Evolutionary conservation across 30 jellyfish, hydroid and myxozoan species (phyloP), one percentile per base, ranked within the genome.

Genomic region (Mastigias papua): DNA sequence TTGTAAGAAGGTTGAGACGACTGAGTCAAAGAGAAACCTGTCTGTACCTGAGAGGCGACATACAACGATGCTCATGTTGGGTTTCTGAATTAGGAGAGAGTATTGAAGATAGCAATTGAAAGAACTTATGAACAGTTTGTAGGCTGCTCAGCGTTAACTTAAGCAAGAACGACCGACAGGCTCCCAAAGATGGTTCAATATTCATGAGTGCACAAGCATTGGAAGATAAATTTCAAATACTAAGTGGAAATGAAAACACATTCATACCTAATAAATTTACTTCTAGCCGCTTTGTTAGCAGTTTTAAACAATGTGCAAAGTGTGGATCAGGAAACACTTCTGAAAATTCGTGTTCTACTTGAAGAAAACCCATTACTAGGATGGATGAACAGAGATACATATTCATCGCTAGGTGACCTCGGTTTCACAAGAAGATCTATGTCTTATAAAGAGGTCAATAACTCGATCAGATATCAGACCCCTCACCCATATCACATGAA

Each of bases 351-450:
- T 23, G 89, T 84, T 27, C 58, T 77, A 2, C 84, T 93, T 30
- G 94, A 86, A 49, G 93, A 81, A 27, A 90, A 94, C 71, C 97
- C 98, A 2, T 21, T 94, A 70, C 71, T 89, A 0, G 94, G 89
- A 26, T 94, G 98, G 98, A 51, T 94, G 89, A 69, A 89, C 95
- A 86, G 94, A 48, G 88, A 84, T 49, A 29, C 19, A 62, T 94
- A 89, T 79, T 48, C 68, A 21, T 80, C 98, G 0, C 50, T 94
- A 58, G 93, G 76, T 29, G 95, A 87, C 34, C 92, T 92, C 78
- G 97, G 97, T 25, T 64, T 76, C 90, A 61, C 90, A 20, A 42
- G 84, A 69, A 63, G 87, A 79, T 71, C 90, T 0, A 66, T 93
- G 34, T 87, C 95, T 0, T 84, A 87, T 61, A 63, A 61, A 49